Conservation (phyloP, 2,797 vertebrate genomes). For the Luscinia luscinia region DNA sequence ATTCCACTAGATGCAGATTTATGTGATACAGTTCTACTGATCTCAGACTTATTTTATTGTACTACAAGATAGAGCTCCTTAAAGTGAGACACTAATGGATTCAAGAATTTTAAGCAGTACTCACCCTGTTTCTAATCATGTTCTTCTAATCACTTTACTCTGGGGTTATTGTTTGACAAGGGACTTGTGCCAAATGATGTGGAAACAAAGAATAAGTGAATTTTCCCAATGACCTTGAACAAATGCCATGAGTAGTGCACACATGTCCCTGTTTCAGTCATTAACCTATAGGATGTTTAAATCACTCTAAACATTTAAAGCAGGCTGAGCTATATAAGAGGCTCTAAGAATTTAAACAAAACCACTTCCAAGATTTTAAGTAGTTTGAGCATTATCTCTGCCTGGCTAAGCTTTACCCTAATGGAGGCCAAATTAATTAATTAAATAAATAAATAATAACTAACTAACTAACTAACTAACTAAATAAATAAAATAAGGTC, state of each 20-base stretch:
- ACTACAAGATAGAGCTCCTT: background rate
- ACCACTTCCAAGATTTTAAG: background rate
- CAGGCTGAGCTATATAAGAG: background rate
- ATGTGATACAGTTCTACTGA: background rate
- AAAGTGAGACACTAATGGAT: background rate
- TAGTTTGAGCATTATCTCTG: background rate
- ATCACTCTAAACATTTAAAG: background rate
- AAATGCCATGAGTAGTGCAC: background rate
- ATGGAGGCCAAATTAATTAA: background rate
- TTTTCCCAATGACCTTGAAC: background rate
- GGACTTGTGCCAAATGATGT: background rate
- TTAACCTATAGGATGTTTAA: background rate
- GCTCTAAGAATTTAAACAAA: background rate
- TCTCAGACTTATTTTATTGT: background rate
- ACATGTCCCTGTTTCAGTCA: background rate
- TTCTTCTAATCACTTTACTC: background rate
- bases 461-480: too few species aligned
- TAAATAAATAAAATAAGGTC: rapidly evolving
- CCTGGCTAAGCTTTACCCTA: background rate
- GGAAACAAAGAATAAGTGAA: background rate
- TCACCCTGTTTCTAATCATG: background rate
- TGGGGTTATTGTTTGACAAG: background rate
- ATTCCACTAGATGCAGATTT: background rate
- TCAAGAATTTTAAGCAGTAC: background rate
- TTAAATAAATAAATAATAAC: too few species aligned